Conservation (phyloP, 1,140 invertebrate species). For the Aphelinus certus region DNA sequence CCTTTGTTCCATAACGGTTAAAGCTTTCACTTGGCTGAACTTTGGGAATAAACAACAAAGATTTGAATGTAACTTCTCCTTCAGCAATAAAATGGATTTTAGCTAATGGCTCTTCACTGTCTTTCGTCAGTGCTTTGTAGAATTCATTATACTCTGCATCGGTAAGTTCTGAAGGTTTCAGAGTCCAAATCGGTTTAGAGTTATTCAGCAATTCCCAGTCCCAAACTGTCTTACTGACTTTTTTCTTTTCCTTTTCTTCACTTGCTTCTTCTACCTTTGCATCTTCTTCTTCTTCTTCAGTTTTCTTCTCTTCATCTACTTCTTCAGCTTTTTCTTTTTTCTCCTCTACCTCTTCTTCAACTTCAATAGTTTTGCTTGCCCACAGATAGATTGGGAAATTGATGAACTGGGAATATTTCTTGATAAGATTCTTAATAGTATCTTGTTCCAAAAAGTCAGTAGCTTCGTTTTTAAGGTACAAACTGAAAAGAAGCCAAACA, state of each 20-base stretch:
- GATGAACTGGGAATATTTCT: conserved; percentile 99
- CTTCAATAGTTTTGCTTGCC: conserved; percentile 90
- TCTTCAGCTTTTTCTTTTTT: conserved; percentile 72
- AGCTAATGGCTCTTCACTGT: conserved; percentile 84
- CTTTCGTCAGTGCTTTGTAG: conserved; percentile 94
- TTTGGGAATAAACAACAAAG: conserved; percentile 91
- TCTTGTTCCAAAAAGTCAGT: conserved; percentile 93
- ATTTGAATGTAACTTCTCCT: conserved; percentile 98
- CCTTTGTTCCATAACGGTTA: conserved; percentile 93
- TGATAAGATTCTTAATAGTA: conserved; percentile 89
- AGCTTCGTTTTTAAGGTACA: conserved; percentile 97
- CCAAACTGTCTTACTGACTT: conserved; percentile 94
- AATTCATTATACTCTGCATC: conserved; percentile 94
- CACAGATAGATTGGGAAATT: conserved; percentile 99
- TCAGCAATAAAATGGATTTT: conserved; percentile 98
- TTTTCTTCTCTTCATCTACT: conserved; percentile 73
- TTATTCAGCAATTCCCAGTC: conserved; percentile 98
- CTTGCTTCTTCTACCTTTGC: conserved; percentile 70
- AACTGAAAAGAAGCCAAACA: conserved; percentile 63
- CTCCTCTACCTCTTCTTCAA: conserved; percentile 77
- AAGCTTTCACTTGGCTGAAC: conserved; percentile 92
- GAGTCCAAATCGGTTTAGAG: conserved; percentile 97
- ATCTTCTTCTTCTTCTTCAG: conserved; percentile 70
- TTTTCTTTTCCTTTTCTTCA: conserved; percentile 82
- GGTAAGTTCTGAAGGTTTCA: conserved; percentile 86